Evolutionary conservation across 2,888 invertebrate genomes (phyloP).

Genomic region (Lasius platythorax): DNA sequence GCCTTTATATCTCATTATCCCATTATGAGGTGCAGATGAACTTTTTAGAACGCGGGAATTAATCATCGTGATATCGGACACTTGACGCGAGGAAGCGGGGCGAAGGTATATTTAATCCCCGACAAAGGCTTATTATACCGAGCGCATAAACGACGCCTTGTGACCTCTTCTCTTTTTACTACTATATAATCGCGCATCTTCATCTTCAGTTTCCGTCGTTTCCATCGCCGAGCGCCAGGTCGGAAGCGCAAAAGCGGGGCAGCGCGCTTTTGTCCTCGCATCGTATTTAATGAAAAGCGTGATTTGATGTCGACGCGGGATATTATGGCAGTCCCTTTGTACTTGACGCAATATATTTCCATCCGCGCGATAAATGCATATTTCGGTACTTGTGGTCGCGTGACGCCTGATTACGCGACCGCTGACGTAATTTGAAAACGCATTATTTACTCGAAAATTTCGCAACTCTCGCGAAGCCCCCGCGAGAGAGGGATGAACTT

Average conservation of each 20-base stretch:
- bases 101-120: slow-evolving; percentile 35
- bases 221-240: slow-evolving; percentile 7
- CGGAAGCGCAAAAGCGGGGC: slow-evolving; percentile 36
- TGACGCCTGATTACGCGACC: not conserved
- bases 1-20: slow-evolving; percentile 12
- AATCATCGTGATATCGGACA: slow-evolving; percentile 30
- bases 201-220: slow-evolving; percentile 48
- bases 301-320: slow-evolving; percentile 32
- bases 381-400: not conserved
- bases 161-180: slow-evolving; percentile 39
- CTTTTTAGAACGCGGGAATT: slow-evolving; percentile 37
- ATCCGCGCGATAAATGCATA: slow-evolving; percentile 14
- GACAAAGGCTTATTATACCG: slow-evolving; percentile 45
- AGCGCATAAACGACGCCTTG: slow-evolving; percentile 17
- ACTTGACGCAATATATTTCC: slow-evolving; percentile 48
- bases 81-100: not conserved
- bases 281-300: slow-evolving; percentile 50
- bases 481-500: not conserved
- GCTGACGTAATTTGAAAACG: not conserved
- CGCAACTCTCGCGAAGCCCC: not conserved
- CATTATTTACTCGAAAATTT: slow-evolving; percentile 11
- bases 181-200: slow-evolving; percentile 42
- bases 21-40: slow-evolving; percentile 15
- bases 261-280: slow-evolving; percentile 36
- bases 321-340: slow-evolving; percentile 48